A percentile compares a stretch with the other conserved stretches of the same genome.
Evolutionary conservation across 2,888 invertebrate genomes (phyloP).

Genomic region (Cantharis flavilabris): DNA sequence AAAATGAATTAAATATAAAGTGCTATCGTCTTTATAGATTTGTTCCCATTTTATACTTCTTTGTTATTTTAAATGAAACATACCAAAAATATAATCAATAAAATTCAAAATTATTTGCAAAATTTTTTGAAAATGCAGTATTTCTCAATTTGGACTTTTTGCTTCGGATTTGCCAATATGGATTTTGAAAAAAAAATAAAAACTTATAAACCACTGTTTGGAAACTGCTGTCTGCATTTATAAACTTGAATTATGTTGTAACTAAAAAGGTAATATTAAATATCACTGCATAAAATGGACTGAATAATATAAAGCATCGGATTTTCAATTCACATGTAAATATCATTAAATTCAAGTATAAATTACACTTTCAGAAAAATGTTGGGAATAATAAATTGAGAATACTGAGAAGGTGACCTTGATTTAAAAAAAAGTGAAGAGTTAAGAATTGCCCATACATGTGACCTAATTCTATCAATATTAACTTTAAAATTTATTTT

Average conservation of each 20-base stretch:
- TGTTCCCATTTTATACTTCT: neutral
- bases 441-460: neutral
- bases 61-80: neutral
- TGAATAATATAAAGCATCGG: neutral
- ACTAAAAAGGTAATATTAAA: neutral
- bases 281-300: neutral
- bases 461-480: neutral
- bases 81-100: neutral
- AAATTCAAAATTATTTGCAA: neutral
- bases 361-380: neutral
- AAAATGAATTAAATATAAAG: neutral
- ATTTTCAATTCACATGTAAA: neutral
- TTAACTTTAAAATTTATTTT: neutral
- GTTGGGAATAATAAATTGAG: neutral
- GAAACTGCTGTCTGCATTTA: neutral
- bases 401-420: neutral
- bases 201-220: neutral
- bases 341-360: neutral
- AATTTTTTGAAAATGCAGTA: neutral
- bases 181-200: too few species aligned
- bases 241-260: neutral
- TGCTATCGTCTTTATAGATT: neutral
- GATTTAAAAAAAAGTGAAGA: neutral
- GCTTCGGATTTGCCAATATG: too few species aligned
- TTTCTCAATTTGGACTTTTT: too few species aligned